Evolutionary conservation across 2,113 vertebrate species (phyloP).

Genomic region (Trachemys scripta): DNA sequence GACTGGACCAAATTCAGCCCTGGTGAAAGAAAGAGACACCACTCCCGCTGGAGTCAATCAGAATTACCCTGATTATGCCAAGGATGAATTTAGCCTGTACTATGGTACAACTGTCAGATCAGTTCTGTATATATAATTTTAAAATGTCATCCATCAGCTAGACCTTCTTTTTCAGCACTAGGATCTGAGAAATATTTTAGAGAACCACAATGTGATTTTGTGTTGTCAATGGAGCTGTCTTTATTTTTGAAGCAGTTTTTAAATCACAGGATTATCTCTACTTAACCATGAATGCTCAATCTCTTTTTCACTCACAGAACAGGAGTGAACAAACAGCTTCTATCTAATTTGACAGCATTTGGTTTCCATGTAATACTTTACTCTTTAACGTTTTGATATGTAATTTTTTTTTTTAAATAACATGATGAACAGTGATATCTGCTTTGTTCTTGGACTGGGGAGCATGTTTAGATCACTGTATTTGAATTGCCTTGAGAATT

Average conservation of each 20-base stretch:
- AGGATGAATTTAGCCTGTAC: background rate
- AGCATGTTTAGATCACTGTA: background rate
- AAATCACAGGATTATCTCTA: background rate
- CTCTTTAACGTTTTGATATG: background rate
- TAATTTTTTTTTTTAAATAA: background rate
- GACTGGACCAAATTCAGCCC: background rate
- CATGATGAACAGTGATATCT: background rate
- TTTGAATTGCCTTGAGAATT: background rate
- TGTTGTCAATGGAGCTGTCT: background rate
- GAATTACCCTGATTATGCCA: background rate
- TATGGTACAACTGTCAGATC: background rate
- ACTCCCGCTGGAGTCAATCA: background rate
- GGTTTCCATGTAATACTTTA: slow-evolving; percentile 4
- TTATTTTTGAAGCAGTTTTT: background rate
- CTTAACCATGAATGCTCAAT: background rate
- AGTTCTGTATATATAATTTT: background rate
- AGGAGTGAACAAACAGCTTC: background rate
- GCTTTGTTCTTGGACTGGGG: background rate
- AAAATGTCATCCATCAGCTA: rapidly evolving
- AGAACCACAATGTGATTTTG: background rate
- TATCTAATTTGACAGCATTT: background rate
- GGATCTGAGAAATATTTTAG: background rate
- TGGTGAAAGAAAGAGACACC: background rate
- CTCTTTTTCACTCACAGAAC: background rate
- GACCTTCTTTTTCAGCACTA: background rate